Percentiles rank a stretch among this genome's conserved stretches.
These are phyloP conservation scores for Temnothorax ravouxi DNA, from an alignment of 2,888 invertebrate genomes.

Conservation along the genomic window DNA sequence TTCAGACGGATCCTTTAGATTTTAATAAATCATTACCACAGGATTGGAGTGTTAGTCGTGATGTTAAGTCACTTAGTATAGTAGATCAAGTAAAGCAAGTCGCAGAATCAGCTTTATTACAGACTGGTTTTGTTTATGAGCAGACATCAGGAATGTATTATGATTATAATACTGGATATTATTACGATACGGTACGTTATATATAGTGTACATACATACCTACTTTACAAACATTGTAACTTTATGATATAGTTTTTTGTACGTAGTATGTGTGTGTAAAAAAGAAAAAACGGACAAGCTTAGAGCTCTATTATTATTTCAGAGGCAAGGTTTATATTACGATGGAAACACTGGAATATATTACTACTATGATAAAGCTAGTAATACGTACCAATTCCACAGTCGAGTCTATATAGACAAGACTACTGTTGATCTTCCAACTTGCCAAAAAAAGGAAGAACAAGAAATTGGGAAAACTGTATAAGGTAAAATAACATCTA, in stretches of 20 bases:
- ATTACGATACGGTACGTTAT: slow-evolving; percentile 93
- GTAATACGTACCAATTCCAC: slow-evolving; percentile 92
- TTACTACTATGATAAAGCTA: slow-evolving; percentile 93
- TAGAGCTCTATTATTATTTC: slow-evolving; percentile 74
- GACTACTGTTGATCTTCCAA: background rate
- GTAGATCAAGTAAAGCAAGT: slow-evolving; percentile 93
- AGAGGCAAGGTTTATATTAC: slow-evolving; percentile 96
- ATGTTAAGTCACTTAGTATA: slow-evolving; percentile 86
- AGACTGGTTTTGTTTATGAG: slow-evolving; percentile 94
- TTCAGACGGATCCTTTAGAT: slow-evolving; percentile 77
- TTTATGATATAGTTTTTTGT: background rate
- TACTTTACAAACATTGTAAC: slow-evolving; percentile 32
- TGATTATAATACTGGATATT: slow-evolving; percentile 95
- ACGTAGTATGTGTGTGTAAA: background rate
- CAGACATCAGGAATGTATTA: slow-evolving; percentile 95
- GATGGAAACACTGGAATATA: slow-evolving; percentile 95
- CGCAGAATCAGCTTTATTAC: slow-evolving; percentile 90
- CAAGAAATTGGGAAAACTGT: slow-evolving; percentile 74
- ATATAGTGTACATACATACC: background rate
- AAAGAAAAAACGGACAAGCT: background rate
- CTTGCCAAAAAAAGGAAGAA: slow-evolving; percentile 74
- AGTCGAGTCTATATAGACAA: slow-evolving; percentile 88
- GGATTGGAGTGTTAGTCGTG: slow-evolving; percentile 75
- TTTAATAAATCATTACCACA: slow-evolving; percentile 71
- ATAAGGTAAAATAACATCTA: slow-evolving; percentile 62